Conservation (phyloP, 30 jellyfish, hydroid and myxozoan genomes). For the Rhopilema esculentum region DNA sequence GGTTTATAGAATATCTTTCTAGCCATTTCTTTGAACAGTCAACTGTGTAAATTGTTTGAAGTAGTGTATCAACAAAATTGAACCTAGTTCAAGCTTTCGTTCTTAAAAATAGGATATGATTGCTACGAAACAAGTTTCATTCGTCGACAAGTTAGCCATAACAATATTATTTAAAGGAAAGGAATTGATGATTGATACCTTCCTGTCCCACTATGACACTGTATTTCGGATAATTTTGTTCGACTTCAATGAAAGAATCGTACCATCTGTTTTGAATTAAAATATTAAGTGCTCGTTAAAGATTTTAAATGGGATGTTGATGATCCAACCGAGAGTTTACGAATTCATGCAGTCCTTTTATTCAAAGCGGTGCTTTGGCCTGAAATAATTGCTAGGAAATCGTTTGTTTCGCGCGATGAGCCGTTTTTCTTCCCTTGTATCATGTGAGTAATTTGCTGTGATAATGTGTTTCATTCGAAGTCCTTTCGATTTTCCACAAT, state of each 20-base stretch:
- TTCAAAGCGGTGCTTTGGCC: background rate
- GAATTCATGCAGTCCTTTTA: background rate
- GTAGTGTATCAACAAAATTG: too few relatives aligned
- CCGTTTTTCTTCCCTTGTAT: background rate
- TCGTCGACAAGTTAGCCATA: background rate
- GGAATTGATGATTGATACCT: background rate
- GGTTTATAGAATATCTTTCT: too few relatives aligned
- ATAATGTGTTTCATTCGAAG: background rate
- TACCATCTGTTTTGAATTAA: background rate
- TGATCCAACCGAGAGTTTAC: background rate
- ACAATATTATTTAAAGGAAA: background rate
- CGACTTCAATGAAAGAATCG: background rate
- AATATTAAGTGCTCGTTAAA: background rate
- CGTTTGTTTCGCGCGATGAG: background rate
- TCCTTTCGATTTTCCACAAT: background rate
- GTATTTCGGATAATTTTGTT: background rate
- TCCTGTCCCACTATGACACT: background rate
- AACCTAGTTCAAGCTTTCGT: too few relatives aligned
- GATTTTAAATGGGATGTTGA: background rate
- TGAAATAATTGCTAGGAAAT: background rate
- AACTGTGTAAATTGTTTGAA: too few relatives aligned
- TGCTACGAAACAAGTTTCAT: background rate
- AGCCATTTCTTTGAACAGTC: too few relatives aligned
- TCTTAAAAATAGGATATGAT: too few relatives aligned
- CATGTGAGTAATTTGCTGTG: background rate